Evolutionary conservation across 2,113 vertebrate genomes (phyloP), one percentile per base, ranked within the genome.

Genomic region (Alligator mississippiensis): DNA sequence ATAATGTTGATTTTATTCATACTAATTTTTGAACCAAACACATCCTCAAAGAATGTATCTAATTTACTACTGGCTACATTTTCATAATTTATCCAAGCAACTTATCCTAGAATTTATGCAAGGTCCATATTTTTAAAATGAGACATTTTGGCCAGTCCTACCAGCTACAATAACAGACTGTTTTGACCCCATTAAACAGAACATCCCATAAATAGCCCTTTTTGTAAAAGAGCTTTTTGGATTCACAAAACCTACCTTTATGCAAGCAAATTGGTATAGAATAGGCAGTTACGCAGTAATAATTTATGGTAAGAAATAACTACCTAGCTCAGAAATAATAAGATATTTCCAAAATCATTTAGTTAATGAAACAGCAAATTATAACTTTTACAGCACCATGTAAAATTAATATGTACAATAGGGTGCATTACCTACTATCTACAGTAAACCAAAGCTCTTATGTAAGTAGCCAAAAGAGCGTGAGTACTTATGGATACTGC

Each of bases 221-320:
- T 72, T 24, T 47, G 70, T 22, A 74, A 74, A 47, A 38, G 6
- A 30, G 24, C 34, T 6, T 22, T 38, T 34, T 38, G 19, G 70
- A 19, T 38, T 47, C 47, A 47, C 89, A 47, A 87, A 63, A 85
- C 54, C 38, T 87, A 10, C 55, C 12, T 3, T 74, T 89, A 74
- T 6, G 14, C 7, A 75, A 25, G 10, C 15, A 80, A 57, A 1
- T 6, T 27, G 19, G 9, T 18, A n/a, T 24, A 28, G 80, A 76
- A 89, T 91, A 76, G 16, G 0, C 3, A 1, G 63, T 82, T 5
- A 21, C 59, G 27, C 17, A 92, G 11, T 25, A 81, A 3, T 34
- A 30, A 82, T 30, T 6, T 0, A 0, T 54, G 47, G 47, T 90
- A 58, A 66, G 47, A 1, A 0, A 89, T 8, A 5, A 16, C 2